Evolutionary conservation across 2,888 invertebrate genomes (phyloP).

Genomic region (Chironomus tentans): DNA sequence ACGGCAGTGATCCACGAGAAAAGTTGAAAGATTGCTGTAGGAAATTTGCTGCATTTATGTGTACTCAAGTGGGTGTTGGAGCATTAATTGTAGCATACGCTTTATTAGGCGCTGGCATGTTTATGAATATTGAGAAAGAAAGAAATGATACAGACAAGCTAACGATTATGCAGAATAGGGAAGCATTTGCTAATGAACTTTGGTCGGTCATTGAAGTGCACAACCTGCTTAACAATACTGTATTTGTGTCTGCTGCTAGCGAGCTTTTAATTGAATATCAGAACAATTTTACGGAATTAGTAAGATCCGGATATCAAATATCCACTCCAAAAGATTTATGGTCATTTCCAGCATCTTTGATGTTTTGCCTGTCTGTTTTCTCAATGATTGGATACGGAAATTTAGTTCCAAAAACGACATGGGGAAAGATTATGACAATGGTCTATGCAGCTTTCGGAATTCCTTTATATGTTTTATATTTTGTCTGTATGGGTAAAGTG

Average conservation of each 20-base stretch:
- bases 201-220: conserved; percentile 59
- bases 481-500: conserved; percentile 82
- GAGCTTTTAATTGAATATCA: conserved; percentile 57
- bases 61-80: conserved; percentile 84
- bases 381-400: conserved; percentile 91
- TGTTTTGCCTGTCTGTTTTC: conserved; percentile 81
- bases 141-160: conserved; percentile 46
- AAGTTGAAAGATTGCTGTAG: conserved; percentile 77
- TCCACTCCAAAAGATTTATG: conserved; percentile 60
- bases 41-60: conserved; percentile 83
- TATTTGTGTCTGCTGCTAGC: conserved; percentile 54
- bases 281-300: conserved; percentile 52
- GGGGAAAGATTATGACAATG: conserved; percentile 76
- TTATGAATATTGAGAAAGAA: conserved; percentile 66
- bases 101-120: conserved; percentile 73
- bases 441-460: conserved; percentile 82
- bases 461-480: conserved; percentile 77
- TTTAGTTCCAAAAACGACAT: conserved; percentile 68
- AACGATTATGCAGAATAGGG: conserved; percentile 46
- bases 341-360: conserved; percentile 79
- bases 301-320: conserved; percentile 63
- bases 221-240: conserved; percentile 59
- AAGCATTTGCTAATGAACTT: conserved; percentile 51
- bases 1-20: conserved; percentile 58
- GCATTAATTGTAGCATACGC: conserved; percentile 80